phyloP scores from a whole-genome alignment of 2,113 vertebrate genomes.

The Cariama cristata region DNA sequence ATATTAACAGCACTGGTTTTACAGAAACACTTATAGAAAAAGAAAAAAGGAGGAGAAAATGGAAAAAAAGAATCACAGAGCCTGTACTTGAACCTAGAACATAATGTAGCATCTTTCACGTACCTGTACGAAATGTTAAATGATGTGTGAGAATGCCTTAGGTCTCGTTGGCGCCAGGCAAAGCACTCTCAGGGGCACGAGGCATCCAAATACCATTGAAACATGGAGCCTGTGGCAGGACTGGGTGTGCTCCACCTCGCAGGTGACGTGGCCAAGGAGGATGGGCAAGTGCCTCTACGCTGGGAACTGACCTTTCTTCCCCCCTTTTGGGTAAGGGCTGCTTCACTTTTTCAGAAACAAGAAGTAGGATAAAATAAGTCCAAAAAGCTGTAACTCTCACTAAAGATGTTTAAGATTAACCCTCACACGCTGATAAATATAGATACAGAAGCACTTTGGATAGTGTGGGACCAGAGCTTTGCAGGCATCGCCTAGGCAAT shows the following conservation, averaged over 20 bases:
- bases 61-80: background rate
- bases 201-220: background rate
- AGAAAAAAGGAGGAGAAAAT: background rate
- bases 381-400: background rate
- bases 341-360: background rate
- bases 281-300: background rate
- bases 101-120: background rate
- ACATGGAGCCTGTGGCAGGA: background rate
- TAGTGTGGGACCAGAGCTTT: rapidly evolving
- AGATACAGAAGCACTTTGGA: background rate
- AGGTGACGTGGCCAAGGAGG: background rate
- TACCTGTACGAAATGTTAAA: rapidly evolving
- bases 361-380: background rate
- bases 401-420: background rate
- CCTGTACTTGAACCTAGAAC: background rate
- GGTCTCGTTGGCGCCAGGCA: rapidly evolving
- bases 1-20: background rate
- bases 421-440: background rate
- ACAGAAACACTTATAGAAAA: background rate
- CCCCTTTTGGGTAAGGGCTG: rapidly evolving
- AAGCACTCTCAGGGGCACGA: background rate
- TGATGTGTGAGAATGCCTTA: background rate
- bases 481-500: background rate
- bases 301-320: background rate
- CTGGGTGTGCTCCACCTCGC: background rate